A percentile compares a stretch with the other conserved stretches of the same genome.
Evolutionary conservation across 1,140 invertebrate species (phyloP).

Genomic region (Spodoptera frugiperda): DNA sequence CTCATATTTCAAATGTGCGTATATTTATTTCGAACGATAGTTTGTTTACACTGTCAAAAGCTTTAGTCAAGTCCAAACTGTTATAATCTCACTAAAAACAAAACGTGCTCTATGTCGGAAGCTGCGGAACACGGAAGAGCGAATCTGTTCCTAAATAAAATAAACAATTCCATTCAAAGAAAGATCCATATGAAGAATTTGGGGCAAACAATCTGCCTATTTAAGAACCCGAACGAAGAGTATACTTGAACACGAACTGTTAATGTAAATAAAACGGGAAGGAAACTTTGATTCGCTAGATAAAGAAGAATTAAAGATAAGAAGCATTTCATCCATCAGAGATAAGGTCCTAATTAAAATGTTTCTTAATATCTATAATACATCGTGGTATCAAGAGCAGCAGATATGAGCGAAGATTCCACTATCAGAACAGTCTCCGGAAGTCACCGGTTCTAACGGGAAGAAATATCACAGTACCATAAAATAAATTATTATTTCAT

Average conservation of each 20-base stretch:
- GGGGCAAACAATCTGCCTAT: conserved; percentile 6
- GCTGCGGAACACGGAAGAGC: conserved; percentile 25
- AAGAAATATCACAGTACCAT: conserved; percentile 2
- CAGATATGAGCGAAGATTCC: conserved; percentile 13
- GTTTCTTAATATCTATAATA: background rate
- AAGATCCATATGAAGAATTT: conserved; percentile 13
- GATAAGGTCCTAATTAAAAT: conserved; percentile 14
- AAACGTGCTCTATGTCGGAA: conserved; percentile 25
- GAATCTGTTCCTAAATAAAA: conserved; percentile 15
- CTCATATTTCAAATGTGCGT: too few species aligned
- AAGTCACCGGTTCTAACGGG: conserved; percentile 11
- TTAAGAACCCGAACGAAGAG: background rate
- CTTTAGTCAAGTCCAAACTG: background rate
- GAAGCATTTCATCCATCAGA: conserved; percentile 4
- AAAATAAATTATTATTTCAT: background rate
- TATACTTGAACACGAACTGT: background rate
- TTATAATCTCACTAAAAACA: conserved; percentile 5
- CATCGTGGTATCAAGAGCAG: background rate
- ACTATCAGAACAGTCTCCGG: background rate
- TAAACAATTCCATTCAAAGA: conserved; percentile 11
- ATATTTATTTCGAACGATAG: background rate
- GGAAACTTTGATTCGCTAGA: background rate
- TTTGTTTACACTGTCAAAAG: background rate
- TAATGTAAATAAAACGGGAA: conserved; percentile 19
- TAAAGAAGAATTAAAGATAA: background rate